Evolutionary conservation across 1,140 invertebrate species (phyloP).

Genomic region (Gryllus bimaculatus): DNA sequence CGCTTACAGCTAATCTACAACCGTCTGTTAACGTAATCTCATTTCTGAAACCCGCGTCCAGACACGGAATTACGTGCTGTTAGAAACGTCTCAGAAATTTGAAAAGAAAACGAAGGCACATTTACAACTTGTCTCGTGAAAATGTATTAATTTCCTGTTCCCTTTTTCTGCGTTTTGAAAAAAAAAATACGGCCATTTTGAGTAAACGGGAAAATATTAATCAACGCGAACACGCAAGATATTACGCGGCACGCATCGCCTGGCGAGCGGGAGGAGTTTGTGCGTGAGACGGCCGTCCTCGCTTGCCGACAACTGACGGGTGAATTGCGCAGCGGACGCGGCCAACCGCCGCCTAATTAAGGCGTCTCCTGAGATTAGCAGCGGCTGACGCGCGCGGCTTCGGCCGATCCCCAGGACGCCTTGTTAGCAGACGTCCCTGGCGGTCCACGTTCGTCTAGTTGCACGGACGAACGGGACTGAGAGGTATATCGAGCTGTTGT

Average conservation of each 20-base stretch:
- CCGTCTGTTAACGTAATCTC: no score
- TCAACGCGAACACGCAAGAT: neutral
- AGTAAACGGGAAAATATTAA: neutral
- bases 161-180: neutral
- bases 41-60: no score
- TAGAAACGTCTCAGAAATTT: neutral
- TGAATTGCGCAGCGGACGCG: neutral
- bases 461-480: no score
- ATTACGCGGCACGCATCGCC: neutral
- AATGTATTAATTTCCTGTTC: conserved; percentile 2
- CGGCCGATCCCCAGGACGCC: neutral
- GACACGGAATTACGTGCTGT: no score
- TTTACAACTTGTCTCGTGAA: neutral
- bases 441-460: no score
- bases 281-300: no score
- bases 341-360: neutral
- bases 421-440: no score
- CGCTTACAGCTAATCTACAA: no score
- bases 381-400: neutral
- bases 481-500: no score
- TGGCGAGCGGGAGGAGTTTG: no score
- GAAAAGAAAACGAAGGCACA: neutral
- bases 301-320: neutral
- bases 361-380: neutral
- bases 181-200: neutral